Base-by-base conservation (phyloP, 1,140 invertebrate genomes). In the Hypothenemus hampei region DNA sequence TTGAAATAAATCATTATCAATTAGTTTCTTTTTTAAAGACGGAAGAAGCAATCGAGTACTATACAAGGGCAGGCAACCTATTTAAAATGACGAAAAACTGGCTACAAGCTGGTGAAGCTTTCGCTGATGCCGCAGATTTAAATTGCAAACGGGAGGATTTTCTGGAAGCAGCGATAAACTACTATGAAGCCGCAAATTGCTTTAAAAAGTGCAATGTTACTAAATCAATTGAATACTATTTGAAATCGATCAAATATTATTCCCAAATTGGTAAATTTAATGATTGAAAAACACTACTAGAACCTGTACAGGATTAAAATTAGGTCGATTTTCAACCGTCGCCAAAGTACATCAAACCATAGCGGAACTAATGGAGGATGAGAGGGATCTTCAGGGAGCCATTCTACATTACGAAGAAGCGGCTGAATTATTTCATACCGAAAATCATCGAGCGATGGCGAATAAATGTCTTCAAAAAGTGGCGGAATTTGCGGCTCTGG, bases 41-140 rank as follows among this genome's bases (percentile, higher is more conserved):
- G 4, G 93, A 97, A 74, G 93, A 97, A 68, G 93, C 94, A 6
- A 88, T 95, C 50, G 94, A 97, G 73, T 88, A 92, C 70, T 98
- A 95, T 74, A 86, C 92, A 54, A 81, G 93, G 65, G 96, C 93
- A 22, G 96, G 89, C 7, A 98, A 98, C 75, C 81, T 93, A 66
- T 98, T 95, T 73, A 98, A 99, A 78, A 97, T 98, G 89, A 86
- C 91, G 7, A 98, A 98, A 73, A 96, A 97, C 66, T 99, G 97
- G 97, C 79, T 81, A 24, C 80, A 85, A 64, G 95, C 94, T 8
- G 96, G 93, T 0, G 83, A 88, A 67, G 90, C 93, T n/a, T 99
- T 98, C 73, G 87, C 86, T 61, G 83, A 88, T 67, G 89, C 93
- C n/a, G 95, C 93, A 0, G 82, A 82, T 33, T 77, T 97, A 16